A percentile compares a stretch with the other conserved stretches of the same genome.
Conservation (phyloP, 2,113 vertebrate genomes). For the Cervus canadensis region DNA sequence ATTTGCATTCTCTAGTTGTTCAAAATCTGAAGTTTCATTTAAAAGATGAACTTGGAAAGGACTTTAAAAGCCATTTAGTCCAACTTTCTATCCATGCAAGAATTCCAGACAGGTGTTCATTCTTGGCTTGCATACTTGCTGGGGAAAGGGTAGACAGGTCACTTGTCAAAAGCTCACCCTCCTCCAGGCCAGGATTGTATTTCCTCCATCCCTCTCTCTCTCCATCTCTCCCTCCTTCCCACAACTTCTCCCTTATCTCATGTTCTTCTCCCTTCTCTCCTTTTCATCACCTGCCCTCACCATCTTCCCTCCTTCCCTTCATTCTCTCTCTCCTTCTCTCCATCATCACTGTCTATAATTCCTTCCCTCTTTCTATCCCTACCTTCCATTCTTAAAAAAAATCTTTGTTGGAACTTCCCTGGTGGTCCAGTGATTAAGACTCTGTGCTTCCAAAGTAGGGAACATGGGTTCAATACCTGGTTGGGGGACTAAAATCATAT, state of each 20-base stretch:
- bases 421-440: background rate
- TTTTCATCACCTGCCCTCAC: background rate
- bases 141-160: background rate
- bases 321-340: background rate
- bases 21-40: slow-evolving; percentile 7
- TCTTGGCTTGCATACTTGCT: background rate
- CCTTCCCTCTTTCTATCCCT: background rate
- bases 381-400: background rate
- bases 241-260: background rate
- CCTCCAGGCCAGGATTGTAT: background rate
- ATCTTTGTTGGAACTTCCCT: background rate
- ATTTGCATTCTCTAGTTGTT: slow-evolving; percentile 37
- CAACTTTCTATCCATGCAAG: background rate
- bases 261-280: background rate
- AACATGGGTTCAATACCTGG: background rate
- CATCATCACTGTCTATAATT: background rate
- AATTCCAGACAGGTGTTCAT: background rate
- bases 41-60: background rate
- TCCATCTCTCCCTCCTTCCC: fast-evolving
- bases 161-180: background rate
- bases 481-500: background rate
- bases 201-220: background rate
- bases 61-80: background rate
- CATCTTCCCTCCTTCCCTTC: background rate
- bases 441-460: too few species aligned